These are phyloP conservation scores for Chamaetylas fuelleborni DNA, from an alignment of 2,113 vertebrate genomes.

Conservation along the genomic window DNA sequence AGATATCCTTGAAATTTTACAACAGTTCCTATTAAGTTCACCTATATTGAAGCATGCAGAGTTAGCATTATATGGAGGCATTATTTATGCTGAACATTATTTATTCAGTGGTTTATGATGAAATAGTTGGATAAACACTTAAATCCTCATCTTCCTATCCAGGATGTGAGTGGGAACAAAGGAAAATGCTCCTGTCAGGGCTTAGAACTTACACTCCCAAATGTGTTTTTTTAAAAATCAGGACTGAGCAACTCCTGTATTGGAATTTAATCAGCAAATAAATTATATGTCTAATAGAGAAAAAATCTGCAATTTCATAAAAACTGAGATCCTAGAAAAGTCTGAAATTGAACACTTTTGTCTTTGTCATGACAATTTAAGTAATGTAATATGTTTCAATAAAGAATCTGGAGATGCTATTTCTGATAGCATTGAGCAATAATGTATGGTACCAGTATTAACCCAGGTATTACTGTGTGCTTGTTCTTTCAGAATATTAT, in stretches of 20 bases:
- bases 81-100: neutral
- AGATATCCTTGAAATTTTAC: neutral
- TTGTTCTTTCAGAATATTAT: slow-evolving; percentile 31
- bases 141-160: neutral
- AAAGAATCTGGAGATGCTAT: slow-evolving; percentile 21
- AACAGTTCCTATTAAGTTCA: neutral
- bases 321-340: slow-evolving; percentile 8
- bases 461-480: slow-evolving; percentile 8
- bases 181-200: neutral
- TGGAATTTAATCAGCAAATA: slow-evolving; percentile 44
- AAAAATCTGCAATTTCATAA: slow-evolving; percentile 16
- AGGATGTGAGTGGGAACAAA: neutral
- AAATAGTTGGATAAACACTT: slow-evolving; percentile 3
- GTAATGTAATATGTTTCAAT: slow-evolving; percentile 46
- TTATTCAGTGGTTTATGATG: neutral
- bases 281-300: neutral
- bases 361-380: slow-evolving; percentile 45
- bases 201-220: neutral
- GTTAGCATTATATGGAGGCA: neutral
- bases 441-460: slow-evolving; percentile 12
- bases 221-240: neutral
- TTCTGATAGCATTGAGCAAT: slow-evolving; percentile 27
- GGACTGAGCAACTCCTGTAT: neutral
- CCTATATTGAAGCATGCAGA: neutral
- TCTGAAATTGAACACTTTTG: slow-evolving; percentile 42